Conservation (phyloP, 2,113 vertebrate species). For the Lampris megalopsis region DNA sequence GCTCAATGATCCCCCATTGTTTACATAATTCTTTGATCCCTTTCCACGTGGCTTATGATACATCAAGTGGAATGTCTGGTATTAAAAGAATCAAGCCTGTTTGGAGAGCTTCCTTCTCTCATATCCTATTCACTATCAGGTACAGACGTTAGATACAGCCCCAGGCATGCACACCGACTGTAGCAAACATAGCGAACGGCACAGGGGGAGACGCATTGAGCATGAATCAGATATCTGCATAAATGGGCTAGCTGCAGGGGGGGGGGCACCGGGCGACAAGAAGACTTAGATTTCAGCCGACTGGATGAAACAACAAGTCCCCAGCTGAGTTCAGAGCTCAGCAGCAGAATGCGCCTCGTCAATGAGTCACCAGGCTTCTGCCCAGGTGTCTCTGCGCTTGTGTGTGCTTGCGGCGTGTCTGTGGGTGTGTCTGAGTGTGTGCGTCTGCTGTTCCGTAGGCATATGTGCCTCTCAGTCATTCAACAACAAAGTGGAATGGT, state of each 20-base stretch:
- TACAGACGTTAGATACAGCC: neutral
- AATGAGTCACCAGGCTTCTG: constrained; percentile 66
- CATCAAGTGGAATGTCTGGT: constrained; percentile 17
- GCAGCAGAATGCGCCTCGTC: constrained; percentile 61
- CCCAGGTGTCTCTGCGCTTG: constrained; percentile 32
- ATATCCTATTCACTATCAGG: neutral
- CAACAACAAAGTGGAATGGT: constrained; percentile 27
- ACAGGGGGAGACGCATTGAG: neutral
- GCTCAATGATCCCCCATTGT: constrained; percentile 64
- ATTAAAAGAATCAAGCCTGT: constrained; percentile 15
- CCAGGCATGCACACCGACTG: too few species aligned
- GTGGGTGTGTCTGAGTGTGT: constrained; percentile 24
- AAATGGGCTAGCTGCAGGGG: neutral
- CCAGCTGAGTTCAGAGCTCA: constrained; percentile 47
- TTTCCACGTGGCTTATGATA: constrained; percentile 9
- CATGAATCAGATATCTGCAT: neutral
- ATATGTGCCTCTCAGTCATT: constrained; percentile 39
- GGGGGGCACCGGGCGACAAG: neutral
- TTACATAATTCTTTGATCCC: constrained; percentile 49
- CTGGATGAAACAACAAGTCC: constrained; percentile 39
- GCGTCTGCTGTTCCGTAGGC: neutral
- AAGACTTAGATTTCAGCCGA: constrained; percentile 36
- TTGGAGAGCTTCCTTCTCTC: neutral
- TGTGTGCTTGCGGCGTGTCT: neutral
- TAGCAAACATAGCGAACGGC: too few species aligned